Evolutionary conservation across 2,888 invertebrate genomes (phyloP).

Genomic region (Leptopilina syphax): DNA sequence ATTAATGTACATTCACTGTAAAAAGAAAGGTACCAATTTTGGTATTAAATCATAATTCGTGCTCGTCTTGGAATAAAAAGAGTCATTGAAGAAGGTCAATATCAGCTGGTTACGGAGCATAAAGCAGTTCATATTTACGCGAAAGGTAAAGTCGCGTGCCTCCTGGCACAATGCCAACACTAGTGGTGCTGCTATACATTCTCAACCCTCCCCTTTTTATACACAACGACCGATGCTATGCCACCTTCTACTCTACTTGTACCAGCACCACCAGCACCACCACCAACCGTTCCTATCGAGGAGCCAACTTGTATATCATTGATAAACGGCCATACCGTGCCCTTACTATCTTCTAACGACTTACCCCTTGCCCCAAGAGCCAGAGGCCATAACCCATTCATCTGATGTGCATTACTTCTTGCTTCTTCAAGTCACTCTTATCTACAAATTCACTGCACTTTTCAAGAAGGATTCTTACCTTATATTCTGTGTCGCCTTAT

Average conservation of each 20-base stretch:
- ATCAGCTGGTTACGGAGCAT: conserved; percentile 58
- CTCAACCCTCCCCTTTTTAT: conserved; percentile 49
- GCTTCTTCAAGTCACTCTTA: conserved; percentile 50
- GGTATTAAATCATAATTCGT: background rate
- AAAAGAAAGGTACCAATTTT: too few species aligned
- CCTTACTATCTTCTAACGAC: conserved; percentile 61
- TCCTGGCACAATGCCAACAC: conserved; percentile 70
- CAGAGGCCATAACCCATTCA: conserved; percentile 53
- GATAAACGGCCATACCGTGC: conserved; percentile 70
- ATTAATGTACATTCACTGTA: too few species aligned
- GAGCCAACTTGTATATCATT: conserved; percentile 70
- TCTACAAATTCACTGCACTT: conserved; percentile 48
- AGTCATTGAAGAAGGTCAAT: conserved; percentile 46
- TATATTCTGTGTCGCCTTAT: conserved; percentile 10
- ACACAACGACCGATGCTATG: conserved; percentile 44
- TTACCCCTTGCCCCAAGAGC: conserved; percentile 47
- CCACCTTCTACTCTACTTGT: conserved; percentile 53
- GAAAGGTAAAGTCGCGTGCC: conserved; percentile 71
- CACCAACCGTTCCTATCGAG: conserved; percentile 58
- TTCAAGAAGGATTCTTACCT: conserved; percentile 41
- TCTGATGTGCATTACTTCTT: conserved; percentile 59
- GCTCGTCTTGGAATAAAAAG: conserved; percentile 8
- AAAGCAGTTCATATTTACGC: conserved; percentile 68
- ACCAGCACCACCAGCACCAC: conserved; percentile 52
- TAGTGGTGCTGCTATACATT: conserved; percentile 49